Evolutionary conservation across 2,888 invertebrate species (phyloP).

Genomic region (Arge pagana): DNA sequence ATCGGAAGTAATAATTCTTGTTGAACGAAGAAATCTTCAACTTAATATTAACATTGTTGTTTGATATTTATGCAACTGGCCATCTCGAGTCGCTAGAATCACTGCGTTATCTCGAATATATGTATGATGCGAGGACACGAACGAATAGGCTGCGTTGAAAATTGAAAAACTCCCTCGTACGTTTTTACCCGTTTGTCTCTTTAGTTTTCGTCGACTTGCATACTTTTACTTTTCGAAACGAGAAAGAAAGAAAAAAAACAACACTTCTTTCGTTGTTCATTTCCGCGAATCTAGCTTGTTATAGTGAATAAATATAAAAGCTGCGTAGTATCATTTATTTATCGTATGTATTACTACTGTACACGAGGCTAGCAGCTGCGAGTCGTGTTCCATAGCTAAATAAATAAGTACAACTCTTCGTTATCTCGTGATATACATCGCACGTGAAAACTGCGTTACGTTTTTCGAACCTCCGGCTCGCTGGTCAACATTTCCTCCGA

Average conservation of each 20-base stretch:
- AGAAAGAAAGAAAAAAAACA: conserved; percentile 31
- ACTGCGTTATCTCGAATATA: conserved; percentile 13
- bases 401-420: conserved; percentile 12
- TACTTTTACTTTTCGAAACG: too few relatives aligned
- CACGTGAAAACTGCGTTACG: conserved; percentile 19
- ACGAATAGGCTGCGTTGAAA: conserved; percentile 34
- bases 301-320: conserved; percentile 37
- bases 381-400: conserved; percentile 17
- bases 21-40: conserved; percentile 41
- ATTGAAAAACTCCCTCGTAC: conserved; percentile 32
- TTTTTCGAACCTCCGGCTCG: conserved; percentile 11
- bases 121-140: neutral
- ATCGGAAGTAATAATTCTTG: conserved; percentile 47
- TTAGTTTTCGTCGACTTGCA: conserved; percentile 43
- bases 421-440: conserved; percentile 15
- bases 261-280: conserved; percentile 40
- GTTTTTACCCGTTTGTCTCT: conserved; percentile 47
- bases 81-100: conserved; percentile 49
- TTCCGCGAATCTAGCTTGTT: conserved; percentile 38
- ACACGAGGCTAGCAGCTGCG: conserved; percentile 36
- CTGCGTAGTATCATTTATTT: conserved; percentile 39
- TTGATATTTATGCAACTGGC: conserved; percentile 55
- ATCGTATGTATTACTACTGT: conserved; percentile 34
- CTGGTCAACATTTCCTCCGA: too few relatives aligned
- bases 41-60: conserved; percentile 44